Percentiles rank a stretch among this genome's conserved stretches.
Conservation (phyloP, 1,140 invertebrate species). For the Caenorhabditis briggsae region DNA sequence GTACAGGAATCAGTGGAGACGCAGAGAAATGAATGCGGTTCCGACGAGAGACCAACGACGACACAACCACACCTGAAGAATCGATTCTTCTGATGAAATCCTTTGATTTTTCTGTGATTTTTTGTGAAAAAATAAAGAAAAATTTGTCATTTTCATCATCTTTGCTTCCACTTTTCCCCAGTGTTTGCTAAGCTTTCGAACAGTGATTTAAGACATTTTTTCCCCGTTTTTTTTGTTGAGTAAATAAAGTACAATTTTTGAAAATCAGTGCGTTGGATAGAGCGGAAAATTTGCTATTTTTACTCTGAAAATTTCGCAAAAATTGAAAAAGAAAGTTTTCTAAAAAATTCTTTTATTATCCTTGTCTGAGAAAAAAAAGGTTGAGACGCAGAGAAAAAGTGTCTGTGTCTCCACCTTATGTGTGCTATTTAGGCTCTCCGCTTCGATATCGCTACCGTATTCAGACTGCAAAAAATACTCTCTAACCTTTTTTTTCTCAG, state of each 20-base stretch:
- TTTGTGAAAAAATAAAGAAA: neutral
- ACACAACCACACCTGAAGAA: conserved; percentile 38
- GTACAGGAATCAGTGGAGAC: neutral
- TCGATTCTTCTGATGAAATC: neutral
- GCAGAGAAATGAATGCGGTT: conserved; percentile 14
- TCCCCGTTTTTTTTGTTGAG: neutral
- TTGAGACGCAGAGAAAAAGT: too few relatives aligned
- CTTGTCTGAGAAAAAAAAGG: too few relatives aligned
- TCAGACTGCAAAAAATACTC: too few relatives aligned
- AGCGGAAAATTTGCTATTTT: neutral
- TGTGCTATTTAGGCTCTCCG: too few relatives aligned
- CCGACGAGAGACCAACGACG: conserved; percentile 6
- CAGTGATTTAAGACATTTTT: neutral
- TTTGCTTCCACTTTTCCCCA: neutral
- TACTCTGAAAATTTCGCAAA: neutral
- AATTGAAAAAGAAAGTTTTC: neutral
- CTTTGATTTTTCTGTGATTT: neutral
- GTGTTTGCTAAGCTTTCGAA: conserved; percentile 18
- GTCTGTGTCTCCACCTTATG: too few relatives aligned
- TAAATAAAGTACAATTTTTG: conserved; percentile 3
- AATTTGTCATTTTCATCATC: neutral
- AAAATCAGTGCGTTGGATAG: too few relatives aligned
- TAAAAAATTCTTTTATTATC: too few relatives aligned
- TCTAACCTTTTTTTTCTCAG: too few relatives aligned
- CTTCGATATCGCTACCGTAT: too few relatives aligned